Conservation (phyloP, 1,140 invertebrate genomes). For the Cydia strobilella region DNA sequence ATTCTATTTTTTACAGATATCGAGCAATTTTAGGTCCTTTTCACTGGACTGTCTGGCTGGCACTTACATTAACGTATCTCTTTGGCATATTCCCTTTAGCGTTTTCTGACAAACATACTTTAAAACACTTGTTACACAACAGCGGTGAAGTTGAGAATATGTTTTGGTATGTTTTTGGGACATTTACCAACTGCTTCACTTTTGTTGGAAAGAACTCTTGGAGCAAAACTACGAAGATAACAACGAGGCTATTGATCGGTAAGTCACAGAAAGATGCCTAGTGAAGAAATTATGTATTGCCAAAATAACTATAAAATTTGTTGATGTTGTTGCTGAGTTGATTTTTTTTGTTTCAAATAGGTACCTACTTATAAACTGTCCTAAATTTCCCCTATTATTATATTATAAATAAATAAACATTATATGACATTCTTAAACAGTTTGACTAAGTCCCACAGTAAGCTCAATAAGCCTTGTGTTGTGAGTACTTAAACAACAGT, state of each 20-base stretch:
- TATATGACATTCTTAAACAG: too few relatives aligned
- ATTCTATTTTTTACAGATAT: constrained; percentile 79
- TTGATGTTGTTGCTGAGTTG: too few relatives aligned
- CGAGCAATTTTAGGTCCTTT: constrained; percentile 91
- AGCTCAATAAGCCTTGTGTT: too few relatives aligned
- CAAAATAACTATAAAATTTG: too few relatives aligned
- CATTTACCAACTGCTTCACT: constrained; percentile 89
- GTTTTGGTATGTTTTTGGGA: constrained; percentile 91
- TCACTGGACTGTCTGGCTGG: constrained; percentile 87
- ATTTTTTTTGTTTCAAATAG: too few relatives aligned
- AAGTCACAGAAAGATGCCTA: neutral
- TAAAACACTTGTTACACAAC: constrained; percentile 83
- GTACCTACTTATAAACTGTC: too few relatives aligned
- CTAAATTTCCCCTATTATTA: too few relatives aligned
- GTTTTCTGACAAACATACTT: constrained; percentile 84
- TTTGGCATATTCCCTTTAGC: constrained; percentile 85
- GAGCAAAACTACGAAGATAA: constrained; percentile 84
- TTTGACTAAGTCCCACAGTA: too few relatives aligned
- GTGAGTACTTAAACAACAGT: too few relatives aligned
- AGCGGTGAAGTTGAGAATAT: constrained; percentile 86
- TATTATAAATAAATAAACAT: too few relatives aligned
- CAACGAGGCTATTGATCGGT: constrained; percentile 86
- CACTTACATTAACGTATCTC: constrained; percentile 85
- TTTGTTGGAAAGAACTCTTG: constrained; percentile 85
- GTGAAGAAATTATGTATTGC: too few relatives aligned